Conservation (phyloP, 2,797 vertebrate genomes). For the Menidia menidia region DNA sequence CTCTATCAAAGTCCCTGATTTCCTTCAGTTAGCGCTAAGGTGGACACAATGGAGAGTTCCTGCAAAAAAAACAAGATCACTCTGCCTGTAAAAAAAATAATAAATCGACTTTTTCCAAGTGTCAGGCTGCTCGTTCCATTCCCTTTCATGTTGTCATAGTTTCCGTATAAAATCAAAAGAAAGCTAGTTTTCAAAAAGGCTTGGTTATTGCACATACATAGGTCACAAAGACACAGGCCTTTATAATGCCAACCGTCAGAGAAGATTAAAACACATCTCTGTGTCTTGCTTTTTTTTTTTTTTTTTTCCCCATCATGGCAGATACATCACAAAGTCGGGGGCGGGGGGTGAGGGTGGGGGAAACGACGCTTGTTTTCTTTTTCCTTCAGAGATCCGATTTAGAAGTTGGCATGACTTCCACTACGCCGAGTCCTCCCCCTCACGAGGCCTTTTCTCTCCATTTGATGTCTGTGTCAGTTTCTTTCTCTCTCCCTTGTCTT, state of each 20-base stretch:
- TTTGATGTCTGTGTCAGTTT: slow-evolving; percentile 81
- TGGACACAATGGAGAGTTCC: slow-evolving; percentile 25
- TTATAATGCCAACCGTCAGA: slow-evolving; percentile 64
- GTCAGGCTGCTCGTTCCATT: not conserved
- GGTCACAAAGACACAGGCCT: slow-evolving; percentile 51
- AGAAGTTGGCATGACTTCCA: slow-evolving; percentile 74
- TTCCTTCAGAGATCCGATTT: slow-evolving; percentile 70
- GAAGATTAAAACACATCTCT: slow-evolving; percentile 76
- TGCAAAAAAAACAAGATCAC: not conserved
- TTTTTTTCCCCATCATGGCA: slow-evolving; percentile 56
- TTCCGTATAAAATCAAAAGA: slow-evolving; percentile 33
- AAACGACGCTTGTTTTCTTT: slow-evolving; percentile 54
- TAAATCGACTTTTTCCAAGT: slow-evolving; percentile 23
- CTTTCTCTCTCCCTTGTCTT: slow-evolving; percentile 74
- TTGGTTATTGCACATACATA: slow-evolving; percentile 57
- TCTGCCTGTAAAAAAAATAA: not conserved
- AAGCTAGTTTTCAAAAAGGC: slow-evolving; percentile 50
- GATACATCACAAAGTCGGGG: slow-evolving; percentile 73
- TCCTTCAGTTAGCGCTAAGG: slow-evolving; percentile 44
- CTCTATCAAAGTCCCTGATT: no score
- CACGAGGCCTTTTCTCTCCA: slow-evolving; percentile 62
- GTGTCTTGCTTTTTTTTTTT: slow-evolving; percentile 40
- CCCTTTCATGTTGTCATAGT: slow-evolving; percentile 4
- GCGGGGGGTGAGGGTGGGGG: slow-evolving; percentile 28
- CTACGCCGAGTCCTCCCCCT: slow-evolving; percentile 65